phyloP scores from a whole-genome alignment of 2,797 vertebrate species.

The Syngnathus rostellatus region DNA sequence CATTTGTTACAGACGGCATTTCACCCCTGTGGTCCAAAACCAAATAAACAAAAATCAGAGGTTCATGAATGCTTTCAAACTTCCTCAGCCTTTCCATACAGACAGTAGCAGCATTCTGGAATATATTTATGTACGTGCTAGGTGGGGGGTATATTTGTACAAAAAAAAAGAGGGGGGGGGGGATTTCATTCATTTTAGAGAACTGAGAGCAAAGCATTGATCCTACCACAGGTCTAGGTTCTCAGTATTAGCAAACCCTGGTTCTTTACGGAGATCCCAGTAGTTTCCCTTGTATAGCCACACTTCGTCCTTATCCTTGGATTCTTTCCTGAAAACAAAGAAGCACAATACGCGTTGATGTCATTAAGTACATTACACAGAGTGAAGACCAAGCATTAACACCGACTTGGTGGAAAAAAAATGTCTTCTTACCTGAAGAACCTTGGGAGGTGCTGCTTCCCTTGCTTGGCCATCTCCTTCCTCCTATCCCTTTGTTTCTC shows the following conservation, averaged over 20 bases:
- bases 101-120: conserved; percentile 18
- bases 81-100: not conserved
- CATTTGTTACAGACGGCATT: conserved; percentile 31
- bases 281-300: conserved; percentile 82
- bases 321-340: conserved; percentile 59
- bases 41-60: conserved; percentile 11
- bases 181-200: not conserved
- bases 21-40: conserved; percentile 27
- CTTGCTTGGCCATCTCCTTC: conserved; percentile 79
- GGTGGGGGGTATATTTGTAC: not conserved
- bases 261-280: conserved; percentile 78
- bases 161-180: not conserved
- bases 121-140: not conserved
- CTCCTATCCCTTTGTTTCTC: conserved; percentile 81
- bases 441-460: conserved; percentile 75
- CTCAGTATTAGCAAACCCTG: conserved; percentile 74
- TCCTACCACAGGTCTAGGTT: conserved; percentile 80
- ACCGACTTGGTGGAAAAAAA: not conserved
- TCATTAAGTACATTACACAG: not conserved
- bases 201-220: not conserved
- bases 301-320: conserved; percentile 73
- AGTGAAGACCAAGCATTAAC: not conserved
- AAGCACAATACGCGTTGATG: not conserved
- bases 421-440: conserved; percentile 78
- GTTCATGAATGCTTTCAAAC: conserved; percentile 34